phyloP scores from a whole-genome alignment of 2,888 invertebrate species.

The Lasius platythorax region DNA sequence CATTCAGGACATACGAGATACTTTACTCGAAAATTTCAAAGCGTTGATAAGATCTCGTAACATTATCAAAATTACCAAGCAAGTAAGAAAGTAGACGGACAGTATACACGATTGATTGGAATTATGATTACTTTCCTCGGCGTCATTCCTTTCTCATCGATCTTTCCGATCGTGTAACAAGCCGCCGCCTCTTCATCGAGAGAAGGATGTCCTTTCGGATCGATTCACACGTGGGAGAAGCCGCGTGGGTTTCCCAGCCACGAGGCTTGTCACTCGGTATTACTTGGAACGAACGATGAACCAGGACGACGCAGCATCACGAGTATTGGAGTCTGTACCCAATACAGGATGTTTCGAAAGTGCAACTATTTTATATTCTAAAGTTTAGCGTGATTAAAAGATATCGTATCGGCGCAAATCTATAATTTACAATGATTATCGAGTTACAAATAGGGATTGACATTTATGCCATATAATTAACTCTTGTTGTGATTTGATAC shows the following conservation, averaged over 20 bases:
- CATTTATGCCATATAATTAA: not conserved
- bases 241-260: constrained; percentile 41
- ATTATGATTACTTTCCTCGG: constrained; percentile 31
- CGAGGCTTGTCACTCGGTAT: constrained; percentile 45
- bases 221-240: constrained; percentile 43
- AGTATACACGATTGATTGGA: constrained; percentile 3
- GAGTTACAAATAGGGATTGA: not conserved
- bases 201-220: constrained; percentile 35
- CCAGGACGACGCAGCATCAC: not conserved
- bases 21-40: constrained; percentile 4
- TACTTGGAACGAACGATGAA: constrained; percentile 49
- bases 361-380: constrained; percentile 1
- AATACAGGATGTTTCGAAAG: not conserved
- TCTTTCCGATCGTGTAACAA: constrained; percentile 29
- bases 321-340: not conserved
- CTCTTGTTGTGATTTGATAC: not conserved
- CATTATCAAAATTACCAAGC: not conserved
- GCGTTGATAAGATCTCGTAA: not conserved
- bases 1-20: not conserved
- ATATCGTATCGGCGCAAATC: not conserved
- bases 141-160: not conserved
- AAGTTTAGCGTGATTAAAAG: not conserved
- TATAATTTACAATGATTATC: not conserved
- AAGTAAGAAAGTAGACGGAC: not conserved
- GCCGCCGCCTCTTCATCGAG: not conserved